Conservation (phyloP, 53 echinoderm and acorn worm genomes). For the Patiria pectinifera region DNA sequence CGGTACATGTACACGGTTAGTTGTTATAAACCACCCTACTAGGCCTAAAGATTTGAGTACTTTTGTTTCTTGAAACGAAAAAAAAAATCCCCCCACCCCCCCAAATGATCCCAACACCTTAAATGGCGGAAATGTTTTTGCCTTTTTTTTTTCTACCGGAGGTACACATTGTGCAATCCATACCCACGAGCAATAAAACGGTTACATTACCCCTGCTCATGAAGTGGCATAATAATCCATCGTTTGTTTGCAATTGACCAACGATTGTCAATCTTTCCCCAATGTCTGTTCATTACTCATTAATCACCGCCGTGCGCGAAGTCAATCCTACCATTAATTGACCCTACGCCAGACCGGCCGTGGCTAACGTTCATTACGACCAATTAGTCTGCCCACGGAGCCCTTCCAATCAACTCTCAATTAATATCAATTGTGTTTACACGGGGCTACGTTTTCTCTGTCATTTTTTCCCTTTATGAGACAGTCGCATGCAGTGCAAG, state of each 20-base stretch:
- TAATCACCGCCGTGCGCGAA: not conserved
- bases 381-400: constrained; percentile 24
- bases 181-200: too few relatives aligned
- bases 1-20: too few relatives aligned
- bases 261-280: not conserved
- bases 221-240: not conserved
- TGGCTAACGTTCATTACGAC: constrained; percentile 9
- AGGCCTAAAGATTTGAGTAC: too few relatives aligned
- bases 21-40: too few relatives aligned
- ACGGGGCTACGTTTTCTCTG: not conserved
- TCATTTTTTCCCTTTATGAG: not conserved
- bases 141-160: too few relatives aligned
- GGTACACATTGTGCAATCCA: too few relatives aligned
- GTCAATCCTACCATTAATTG: not conserved
- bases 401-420: constrained; percentile 32
- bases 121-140: too few relatives aligned
- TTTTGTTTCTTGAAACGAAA: too few relatives aligned
- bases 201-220: not conserved
- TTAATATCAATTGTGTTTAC: constrained; percentile 12
- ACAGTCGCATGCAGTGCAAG: not conserved
- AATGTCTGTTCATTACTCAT: not conserved
- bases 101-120: too few relatives aligned
- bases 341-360: not conserved
- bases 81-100: too few relatives aligned
- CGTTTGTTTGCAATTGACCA: not conserved